phyloP scores from a whole-genome alignment of 2,113 vertebrate genomes.

The Elaphurus davidianus region DNA sequence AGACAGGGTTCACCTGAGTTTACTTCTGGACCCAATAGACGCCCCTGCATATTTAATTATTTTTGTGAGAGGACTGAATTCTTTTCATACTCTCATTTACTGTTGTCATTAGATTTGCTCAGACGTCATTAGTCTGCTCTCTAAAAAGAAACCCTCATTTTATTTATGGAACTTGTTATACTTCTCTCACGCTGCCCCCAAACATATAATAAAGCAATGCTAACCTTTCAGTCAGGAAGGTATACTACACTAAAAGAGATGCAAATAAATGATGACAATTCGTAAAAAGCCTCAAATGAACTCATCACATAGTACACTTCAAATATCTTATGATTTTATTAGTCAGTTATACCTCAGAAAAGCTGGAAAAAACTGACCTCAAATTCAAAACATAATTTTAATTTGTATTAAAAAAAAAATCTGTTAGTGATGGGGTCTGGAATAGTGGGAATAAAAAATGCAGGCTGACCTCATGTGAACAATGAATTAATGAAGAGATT shows the following conservation, averaged over 20 bases:
- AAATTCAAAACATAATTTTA: conserved; percentile 46
- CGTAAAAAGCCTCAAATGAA: not conserved
- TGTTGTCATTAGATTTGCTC: conserved; percentile 70
- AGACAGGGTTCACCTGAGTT: conserved; percentile 76
- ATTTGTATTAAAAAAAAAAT: conserved; percentile 41
- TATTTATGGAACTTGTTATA: conserved; percentile 58
- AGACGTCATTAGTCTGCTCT: conserved; percentile 76
- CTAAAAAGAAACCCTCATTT: conserved; percentile 73
- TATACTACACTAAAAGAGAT: not conserved
- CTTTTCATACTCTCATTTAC: conserved; percentile 71
- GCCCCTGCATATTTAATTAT: conserved; percentile 89
- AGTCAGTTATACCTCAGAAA: not conserved
- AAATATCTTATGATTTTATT: not conserved
- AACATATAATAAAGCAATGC: conserved; percentile 56
- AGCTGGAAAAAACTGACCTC: not conserved
- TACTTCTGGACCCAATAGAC: conserved; percentile 77
- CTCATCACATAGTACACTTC: not conserved
- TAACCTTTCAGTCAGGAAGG: conserved; percentile 52
- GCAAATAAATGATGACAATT: not conserved
- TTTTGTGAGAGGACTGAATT: conserved; percentile 72
- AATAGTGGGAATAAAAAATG: conserved; percentile 25
- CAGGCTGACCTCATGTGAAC: conserved; percentile 3
- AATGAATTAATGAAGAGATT: conserved; percentile 32
- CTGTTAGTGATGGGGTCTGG: not conserved
- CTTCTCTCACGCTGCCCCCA: conserved; percentile 48